Conservation (phyloP, 2,797 vertebrate genomes). For the Cossypha niveicapilla region DNA sequence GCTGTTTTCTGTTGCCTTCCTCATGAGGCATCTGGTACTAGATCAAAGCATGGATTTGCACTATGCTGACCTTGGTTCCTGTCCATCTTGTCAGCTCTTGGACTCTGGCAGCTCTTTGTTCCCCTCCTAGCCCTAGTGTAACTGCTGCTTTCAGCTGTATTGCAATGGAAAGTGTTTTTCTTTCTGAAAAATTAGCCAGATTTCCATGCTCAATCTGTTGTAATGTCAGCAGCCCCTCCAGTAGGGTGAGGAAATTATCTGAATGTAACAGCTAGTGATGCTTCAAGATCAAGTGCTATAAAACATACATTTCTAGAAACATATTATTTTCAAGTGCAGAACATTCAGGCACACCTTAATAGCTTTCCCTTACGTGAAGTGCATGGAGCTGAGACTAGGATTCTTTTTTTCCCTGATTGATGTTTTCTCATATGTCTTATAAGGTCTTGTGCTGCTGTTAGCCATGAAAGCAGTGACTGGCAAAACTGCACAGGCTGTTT, state of each 20-base stretch:
- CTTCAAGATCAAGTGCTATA: background rate
- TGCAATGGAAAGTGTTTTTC: background rate
- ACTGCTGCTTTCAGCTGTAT: background rate
- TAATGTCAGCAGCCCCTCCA: constrained; percentile 34
- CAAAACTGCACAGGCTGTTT: background rate
- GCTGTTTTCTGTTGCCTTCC: background rate
- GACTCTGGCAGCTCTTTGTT: background rate
- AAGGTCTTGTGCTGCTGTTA: background rate
- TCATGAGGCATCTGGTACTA: background rate
- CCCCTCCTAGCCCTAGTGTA: background rate
- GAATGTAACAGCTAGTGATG: background rate
- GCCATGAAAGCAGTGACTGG: background rate
- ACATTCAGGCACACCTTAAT: constrained; percentile 1
- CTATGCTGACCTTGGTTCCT: background rate
- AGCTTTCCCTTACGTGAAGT: background rate
- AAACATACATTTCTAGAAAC: background rate
- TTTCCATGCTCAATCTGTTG: constrained; percentile 3
- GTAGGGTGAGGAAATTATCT: constrained; percentile 34
- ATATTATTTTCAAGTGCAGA: constrained; percentile 42
- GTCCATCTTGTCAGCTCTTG: background rate
- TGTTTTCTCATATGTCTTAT: background rate
- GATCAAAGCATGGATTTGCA: background rate
- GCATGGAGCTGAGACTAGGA: background rate
- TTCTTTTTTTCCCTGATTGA: background rate
- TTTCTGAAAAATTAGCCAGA: constrained; percentile 41